phyloP scores from a whole-genome alignment of 2,797 vertebrate genomes.

The Nyctalus aviator region DNA sequence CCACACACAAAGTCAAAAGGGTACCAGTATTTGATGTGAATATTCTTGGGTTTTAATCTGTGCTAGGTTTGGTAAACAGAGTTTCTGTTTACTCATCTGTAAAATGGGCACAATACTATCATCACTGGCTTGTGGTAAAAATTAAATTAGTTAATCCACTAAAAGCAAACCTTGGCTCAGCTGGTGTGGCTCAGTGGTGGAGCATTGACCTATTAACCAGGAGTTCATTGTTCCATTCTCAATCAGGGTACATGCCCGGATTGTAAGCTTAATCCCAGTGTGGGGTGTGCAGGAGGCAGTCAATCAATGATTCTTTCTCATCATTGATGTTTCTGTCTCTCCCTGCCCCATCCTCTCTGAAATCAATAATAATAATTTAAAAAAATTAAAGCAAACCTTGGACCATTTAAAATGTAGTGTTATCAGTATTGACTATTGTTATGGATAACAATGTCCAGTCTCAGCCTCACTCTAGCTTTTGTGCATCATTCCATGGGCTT shows the following conservation, averaged over 20 bases:
- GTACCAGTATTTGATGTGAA: accelerated
- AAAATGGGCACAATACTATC: neutral
- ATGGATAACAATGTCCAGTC: accelerated
- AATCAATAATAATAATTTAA: no score
- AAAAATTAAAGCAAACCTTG: no score
- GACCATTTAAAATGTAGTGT: neutral
- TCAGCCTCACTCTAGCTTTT: neutral
- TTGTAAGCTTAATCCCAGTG: no score
- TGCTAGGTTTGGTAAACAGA: neutral
- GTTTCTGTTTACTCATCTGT: neutral
- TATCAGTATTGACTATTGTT: no score
- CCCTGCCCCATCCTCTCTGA: no score
- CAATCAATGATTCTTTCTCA: no score
- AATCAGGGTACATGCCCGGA: no score
- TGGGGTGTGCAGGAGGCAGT: no score
- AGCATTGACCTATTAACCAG: no score
- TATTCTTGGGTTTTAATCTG: neutral
- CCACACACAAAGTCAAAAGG: neutral
- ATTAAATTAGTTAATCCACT: neutral
- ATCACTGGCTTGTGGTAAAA: neutral
- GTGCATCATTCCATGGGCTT: neutral
- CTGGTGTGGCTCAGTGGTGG: no score
- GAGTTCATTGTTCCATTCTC: no score
- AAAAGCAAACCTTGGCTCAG: neutral
- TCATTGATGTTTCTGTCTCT: no score